Base-by-base conservation (phyloP, 1,140 invertebrate species). In the Drosophila tani region DNA sequence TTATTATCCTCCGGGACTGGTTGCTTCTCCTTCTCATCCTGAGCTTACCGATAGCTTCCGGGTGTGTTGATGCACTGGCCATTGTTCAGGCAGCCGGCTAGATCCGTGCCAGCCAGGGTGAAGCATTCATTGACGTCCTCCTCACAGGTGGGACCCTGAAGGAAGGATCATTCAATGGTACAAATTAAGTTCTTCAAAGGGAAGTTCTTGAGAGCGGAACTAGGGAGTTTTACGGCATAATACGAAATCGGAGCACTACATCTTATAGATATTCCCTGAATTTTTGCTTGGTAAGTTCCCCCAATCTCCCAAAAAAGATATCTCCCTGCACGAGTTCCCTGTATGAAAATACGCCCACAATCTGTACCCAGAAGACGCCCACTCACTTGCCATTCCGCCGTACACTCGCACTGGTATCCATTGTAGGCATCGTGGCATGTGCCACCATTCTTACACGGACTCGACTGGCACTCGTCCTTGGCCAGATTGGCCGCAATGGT, bases 11-110 rank as follows among this genome's bases (percentile, higher is more conserved):
- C 2, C 17, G 12, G 0, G 2, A 49, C 6, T 11, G 2, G 7
- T 12, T 21, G 14, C 15, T 21, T 2, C 12, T 21, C 11, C n/a
- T 35, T 9, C 32, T 11, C 9, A 2, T 11, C 14, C 11, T 24
- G 24, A 2, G 66, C 93, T 93, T 93, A 97, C 95, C 95, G 94
- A 91, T 96, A 99, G 51, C 95, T 94, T 50, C 98, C 98, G 15
- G 94, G 94, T 21, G 93, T 95, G 92, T 99, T 99, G 12, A 95
- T 93, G 91, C 98, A 99, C 1, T 95, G 96, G 0, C 96, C 98
- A 50, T 96, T 96, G 93, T 99, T 99, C 93, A 98, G 97, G 93
- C 98, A 99, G 3, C 97, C 98, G 4, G 51, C 64, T 96, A 94
- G 83, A 96, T 97, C 91, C 0, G 97, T 98, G 9, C 97, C 97